Evolutionary conservation across 2,888 invertebrate species (phyloP).

Genomic region (Agelastica alni): DNA sequence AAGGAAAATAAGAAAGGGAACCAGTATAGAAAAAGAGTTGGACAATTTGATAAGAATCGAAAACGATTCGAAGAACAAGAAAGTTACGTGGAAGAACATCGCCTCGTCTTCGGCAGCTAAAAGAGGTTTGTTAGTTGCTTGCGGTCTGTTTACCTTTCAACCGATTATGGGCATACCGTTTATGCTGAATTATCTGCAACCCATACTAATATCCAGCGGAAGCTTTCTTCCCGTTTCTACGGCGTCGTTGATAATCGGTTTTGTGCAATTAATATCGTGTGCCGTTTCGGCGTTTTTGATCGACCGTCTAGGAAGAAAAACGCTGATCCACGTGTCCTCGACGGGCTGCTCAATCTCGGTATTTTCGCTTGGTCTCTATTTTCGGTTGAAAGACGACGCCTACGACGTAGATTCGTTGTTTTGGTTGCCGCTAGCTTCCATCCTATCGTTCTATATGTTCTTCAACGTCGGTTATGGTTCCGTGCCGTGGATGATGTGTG

Average conservation of each 20-base stretch:
- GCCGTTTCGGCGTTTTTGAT: constrained; percentile 73
- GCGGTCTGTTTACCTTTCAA: constrained; percentile 45
- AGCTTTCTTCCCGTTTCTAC: constrained; percentile 59
- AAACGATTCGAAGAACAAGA: not conserved
- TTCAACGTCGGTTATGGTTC: constrained; percentile 74
- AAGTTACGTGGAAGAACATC: constrained; percentile 16
- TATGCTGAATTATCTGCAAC: constrained; percentile 73
- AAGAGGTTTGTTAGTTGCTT: constrained; percentile 52
- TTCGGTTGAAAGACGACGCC: constrained; percentile 45
- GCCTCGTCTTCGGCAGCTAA: constrained; percentile 12
- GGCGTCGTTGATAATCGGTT: constrained; percentile 75
- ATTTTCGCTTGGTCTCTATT: constrained; percentile 71
- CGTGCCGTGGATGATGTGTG: constrained; percentile 78
- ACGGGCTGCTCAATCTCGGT: constrained; percentile 67
- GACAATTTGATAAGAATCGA: constrained; percentile 1
- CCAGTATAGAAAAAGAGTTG: constrained; percentile 5
- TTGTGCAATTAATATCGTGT: constrained; percentile 73
- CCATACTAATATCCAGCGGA: constrained; percentile 63
- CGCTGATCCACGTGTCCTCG: constrained; percentile 71
- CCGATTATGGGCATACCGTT: constrained; percentile 68
- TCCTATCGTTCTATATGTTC: constrained; percentile 71
- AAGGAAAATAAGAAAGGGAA: not conserved
- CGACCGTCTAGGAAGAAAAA: constrained; percentile 73
- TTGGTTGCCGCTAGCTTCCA: constrained; percentile 71
- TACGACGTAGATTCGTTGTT: constrained; percentile 53